Evolutionary conservation across 53 echinoderm and acorn worm species (phyloP).

Genomic region (Zoroaster sp.): DNA sequence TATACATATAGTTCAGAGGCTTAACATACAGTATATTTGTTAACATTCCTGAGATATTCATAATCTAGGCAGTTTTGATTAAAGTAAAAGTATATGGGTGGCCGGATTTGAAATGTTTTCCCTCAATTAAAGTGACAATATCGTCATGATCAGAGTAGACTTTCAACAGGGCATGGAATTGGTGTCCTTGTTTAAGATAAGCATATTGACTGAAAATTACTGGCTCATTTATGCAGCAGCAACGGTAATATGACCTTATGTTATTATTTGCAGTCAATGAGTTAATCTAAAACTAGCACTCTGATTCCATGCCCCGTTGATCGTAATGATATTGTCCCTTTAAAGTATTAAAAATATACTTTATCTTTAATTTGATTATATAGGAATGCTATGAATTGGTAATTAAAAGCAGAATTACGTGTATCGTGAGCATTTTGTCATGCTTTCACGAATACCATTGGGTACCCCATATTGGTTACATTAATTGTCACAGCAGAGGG

Average conservation of each 20-base stretch:
- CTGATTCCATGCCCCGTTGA: neutral
- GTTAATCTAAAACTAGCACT: no score
- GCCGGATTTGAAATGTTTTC: neutral
- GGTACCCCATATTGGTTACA: neutral
- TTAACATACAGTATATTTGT: neutral
- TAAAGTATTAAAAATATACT: no score
- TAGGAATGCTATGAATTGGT: no score
- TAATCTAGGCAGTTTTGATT: neutral
- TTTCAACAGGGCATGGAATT: no score
- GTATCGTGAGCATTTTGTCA: neutral
- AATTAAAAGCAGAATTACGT: no score
- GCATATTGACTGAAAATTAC: no score
- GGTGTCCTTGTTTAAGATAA: no score
- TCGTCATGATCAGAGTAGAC: no score
- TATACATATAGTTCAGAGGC: neutral
- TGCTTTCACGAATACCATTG: neutral
- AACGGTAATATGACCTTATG: no score
- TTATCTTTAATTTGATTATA: no score
- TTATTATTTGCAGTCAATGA: no score
- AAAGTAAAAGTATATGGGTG: neutral
- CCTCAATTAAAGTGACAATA: neutral
- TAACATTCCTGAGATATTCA: slow-evolving; percentile 15
- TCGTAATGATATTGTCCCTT: neutral
- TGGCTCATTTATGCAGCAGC: no score
- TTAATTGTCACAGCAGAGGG: neutral